Conservation (phyloP, 1,140 invertebrate genomes). For the Mya arenaria region DNA sequence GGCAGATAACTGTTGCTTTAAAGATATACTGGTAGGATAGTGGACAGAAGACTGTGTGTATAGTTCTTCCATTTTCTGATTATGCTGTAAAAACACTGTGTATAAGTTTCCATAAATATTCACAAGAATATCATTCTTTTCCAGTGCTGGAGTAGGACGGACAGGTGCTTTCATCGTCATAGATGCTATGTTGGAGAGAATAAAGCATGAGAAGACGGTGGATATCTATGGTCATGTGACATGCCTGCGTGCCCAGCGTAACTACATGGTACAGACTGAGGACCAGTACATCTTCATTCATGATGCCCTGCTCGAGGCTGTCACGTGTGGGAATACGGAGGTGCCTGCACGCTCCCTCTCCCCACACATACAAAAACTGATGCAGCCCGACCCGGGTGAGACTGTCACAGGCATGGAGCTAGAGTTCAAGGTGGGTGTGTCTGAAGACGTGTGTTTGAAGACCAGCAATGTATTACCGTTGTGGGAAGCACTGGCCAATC, state of each 20-base stretch:
- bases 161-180: constrained; percentile 99
- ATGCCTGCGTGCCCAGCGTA: constrained; percentile 95
- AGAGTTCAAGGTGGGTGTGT: constrained; percentile 91
- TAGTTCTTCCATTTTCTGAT: no score
- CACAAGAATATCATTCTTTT: no score
- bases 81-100: no score
- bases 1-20: no score
- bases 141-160: constrained; percentile 98
- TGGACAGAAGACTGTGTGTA: no score
- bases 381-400: constrained; percentile 78
- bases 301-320: constrained; percentile 94
- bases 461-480: background rate
- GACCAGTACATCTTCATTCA: constrained; percentile 99
- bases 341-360: constrained; percentile 95
- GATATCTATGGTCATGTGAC: constrained; percentile 99
- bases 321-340: constrained; percentile 97
- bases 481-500: no score
- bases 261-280: constrained; percentile 91
- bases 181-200: constrained; percentile 98
- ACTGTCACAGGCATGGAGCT: constrained; percentile 96
- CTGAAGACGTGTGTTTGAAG: background rate
- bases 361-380: constrained; percentile 95
- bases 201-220: constrained; percentile 94
- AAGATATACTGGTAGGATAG: no score
- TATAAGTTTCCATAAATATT: no score